Base-by-base conservation (phyloP, 2,797 vertebrate species). In the Enoplosus armatus region DNA sequence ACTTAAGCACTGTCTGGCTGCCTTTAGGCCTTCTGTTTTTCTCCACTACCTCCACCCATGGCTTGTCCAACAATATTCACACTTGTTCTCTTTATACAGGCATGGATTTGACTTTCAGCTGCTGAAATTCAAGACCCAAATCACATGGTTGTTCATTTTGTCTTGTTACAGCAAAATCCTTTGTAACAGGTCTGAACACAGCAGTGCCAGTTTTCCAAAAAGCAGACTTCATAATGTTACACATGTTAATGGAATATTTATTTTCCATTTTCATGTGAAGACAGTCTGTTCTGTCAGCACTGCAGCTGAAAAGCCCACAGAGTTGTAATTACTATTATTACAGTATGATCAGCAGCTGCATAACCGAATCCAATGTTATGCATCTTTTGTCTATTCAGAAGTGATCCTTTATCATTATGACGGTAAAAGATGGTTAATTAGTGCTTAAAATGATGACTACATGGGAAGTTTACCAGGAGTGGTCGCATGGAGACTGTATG, bases 1-100 rank as follows among this genome's bases (percentile, higher is more conserved):
- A 87, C 72, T 79, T 80, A 85, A 89, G 72, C 58, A 43, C 84
- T 80, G 92, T 90, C 91, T 91, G 91, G 77, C 77, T 79, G 87
- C 83, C 81, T 90, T 27, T 1, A 82, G 87, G 79, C 79, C 69
- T 84, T 85, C 81, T 89, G 79, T 84, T 80, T 84, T 73, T 72
- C 77, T 85, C 75, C 56, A 55, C 41, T 24, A 16, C 80, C 72
- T 82, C 72, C 60, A 75, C 59, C 74, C 72, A 43, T 26, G n/a
- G 62, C 31, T 69, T 37, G 53, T 83, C 55, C 26, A 56, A 66
- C 65, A 70, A 67, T 73, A 39, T 66, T 48, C 48, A 81, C 67
- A 58, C 61, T 66, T 37, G 5, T 71, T 72, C 50, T 59, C 48
- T 60, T 27, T 33, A 29, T 51, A 9, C 39, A 64, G 10, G 35